A percentile compares a stretch with the other conserved stretches of the same genome.
These are phyloP conservation scores for Scomber japonicus DNA, from an alignment of 2,113 vertebrate genomes.

Conservation along the genomic window DNA sequence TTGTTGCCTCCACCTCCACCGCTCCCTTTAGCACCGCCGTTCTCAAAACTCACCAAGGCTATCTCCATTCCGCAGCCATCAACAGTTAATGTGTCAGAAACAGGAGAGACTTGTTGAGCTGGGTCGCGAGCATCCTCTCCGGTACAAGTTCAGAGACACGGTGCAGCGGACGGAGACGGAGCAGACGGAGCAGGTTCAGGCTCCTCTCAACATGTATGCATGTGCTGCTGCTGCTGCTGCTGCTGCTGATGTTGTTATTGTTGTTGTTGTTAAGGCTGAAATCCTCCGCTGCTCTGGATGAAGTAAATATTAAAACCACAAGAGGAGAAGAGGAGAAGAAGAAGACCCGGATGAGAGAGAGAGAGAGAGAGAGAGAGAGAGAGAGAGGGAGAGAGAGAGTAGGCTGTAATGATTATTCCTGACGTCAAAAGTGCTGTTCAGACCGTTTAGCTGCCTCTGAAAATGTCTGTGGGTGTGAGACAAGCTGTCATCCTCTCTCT, in stretches of 20 bases:
- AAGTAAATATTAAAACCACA: slow-evolving; percentile 60
- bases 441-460: slow-evolving; percentile 61
- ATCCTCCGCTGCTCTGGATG: slow-evolving; percentile 42
- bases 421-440: slow-evolving; percentile 83
- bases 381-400: slow-evolving; percentile 71
- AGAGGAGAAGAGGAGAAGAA: slow-evolving; percentile 46
- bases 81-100: slow-evolving; percentile 56
- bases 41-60: slow-evolving; percentile 92
- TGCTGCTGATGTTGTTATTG: slow-evolving; percentile 5
- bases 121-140: slow-evolving; percentile 44
- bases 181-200: slow-evolving; percentile 32
- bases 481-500: slow-evolving; percentile 35
- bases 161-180: slow-evolving; percentile 33
- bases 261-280: slow-evolving; percentile 22
- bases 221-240: neutral
- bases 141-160: neutral
- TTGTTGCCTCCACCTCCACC: slow-evolving; percentile 70
- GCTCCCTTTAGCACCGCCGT: slow-evolving; percentile 86
- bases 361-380: no score
- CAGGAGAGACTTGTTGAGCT: slow-evolving; percentile 70
- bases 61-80: slow-evolving; percentile 91
- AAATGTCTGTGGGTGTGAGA: slow-evolving; percentile 61
- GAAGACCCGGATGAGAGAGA: slow-evolving; percentile 84
- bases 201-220: slow-evolving; percentile 33
- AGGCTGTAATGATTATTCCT: slow-evolving; percentile 67